A percentile compares a stretch with the other conserved stretches of the same genome.
Evolutionary conservation across 2,888 invertebrate species (phyloP).

Genomic region (Pristionchus japonicus): DNA sequence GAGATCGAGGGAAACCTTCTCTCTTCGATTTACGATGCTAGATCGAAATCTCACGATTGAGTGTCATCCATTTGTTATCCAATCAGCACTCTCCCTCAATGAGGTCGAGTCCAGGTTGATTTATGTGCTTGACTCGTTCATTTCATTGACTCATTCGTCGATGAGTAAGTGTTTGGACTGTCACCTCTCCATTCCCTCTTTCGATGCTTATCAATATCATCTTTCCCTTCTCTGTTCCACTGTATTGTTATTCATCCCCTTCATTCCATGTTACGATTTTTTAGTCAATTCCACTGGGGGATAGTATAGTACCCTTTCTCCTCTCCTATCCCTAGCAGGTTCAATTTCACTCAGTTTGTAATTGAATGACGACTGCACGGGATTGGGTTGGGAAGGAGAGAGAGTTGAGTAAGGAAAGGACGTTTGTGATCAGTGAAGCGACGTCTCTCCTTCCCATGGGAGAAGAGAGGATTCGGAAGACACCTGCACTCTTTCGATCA

Average conservation of each 20-base stretch:
- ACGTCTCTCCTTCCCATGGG: not conserved
- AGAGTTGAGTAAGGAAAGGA: not conserved
- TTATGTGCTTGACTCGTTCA: conserved; percentile 2
- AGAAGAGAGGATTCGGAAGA: conserved; percentile 16
- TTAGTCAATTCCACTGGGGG: not conserved
- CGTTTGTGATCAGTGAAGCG: conserved; percentile 24
- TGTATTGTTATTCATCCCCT: not conserved
- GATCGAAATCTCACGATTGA: conserved; percentile 25
- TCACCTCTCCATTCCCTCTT: not conserved
- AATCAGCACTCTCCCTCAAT: not conserved
- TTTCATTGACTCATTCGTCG: conserved; percentile 32
- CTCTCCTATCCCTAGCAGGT: conserved; percentile 17
- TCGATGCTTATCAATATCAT: conserved; percentile 26
- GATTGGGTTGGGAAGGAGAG: conserved; percentile 32
- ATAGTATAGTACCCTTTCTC: conserved; percentile 25
- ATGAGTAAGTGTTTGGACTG: conserved; percentile 43
- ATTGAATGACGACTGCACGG: conserved; percentile 41
- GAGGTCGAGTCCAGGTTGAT: conserved; percentile 21
- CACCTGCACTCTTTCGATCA: conserved; percentile 6
- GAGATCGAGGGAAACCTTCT: not conserved
- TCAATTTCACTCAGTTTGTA: conserved; percentile 46
- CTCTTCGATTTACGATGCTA: conserved; percentile 10
- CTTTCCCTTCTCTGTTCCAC: not conserved
- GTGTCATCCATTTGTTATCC: conserved; percentile 40
- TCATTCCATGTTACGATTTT: not conserved